Evolutionary conservation across 2,113 vertebrate genomes (phyloP).

Genomic region (Catagonus wagneri): DNA sequence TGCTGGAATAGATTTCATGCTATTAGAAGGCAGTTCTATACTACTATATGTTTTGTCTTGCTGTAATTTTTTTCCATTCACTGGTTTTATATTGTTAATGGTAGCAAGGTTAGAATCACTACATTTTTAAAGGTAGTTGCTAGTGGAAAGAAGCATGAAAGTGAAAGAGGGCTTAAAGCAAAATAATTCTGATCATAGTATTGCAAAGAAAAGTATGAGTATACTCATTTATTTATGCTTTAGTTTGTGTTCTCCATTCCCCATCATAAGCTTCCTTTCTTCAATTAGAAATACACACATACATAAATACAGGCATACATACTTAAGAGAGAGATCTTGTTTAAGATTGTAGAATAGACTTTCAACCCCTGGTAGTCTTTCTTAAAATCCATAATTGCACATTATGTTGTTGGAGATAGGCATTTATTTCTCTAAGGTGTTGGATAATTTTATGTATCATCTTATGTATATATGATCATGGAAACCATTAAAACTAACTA

Average conservation of each 20-base stretch:
- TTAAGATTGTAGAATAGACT: not conserved
- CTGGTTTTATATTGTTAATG: not conserved
- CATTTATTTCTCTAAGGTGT: not conserved
- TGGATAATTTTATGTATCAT: not conserved
- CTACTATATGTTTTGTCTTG: not conserved
- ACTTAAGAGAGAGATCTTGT: not conserved
- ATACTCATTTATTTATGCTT: not conserved
- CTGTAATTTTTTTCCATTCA: not conserved
- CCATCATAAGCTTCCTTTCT: not conserved
- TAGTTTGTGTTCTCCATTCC: not conserved
- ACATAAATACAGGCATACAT: not conserved
- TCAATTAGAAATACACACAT: not conserved
- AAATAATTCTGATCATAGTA: not conserved
- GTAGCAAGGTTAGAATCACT: not conserved
- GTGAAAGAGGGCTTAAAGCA: not conserved
- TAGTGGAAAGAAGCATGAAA: not conserved
- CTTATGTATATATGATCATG: not conserved
- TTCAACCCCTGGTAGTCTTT: not conserved
- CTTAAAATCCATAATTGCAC: not conserved
- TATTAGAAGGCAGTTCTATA: not conserved
- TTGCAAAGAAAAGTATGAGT: not conserved
- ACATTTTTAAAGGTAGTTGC: not conserved
- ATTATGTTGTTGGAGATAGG: not conserved
- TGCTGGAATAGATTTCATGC: not conserved
- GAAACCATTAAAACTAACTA: not conserved